These are phyloP conservation scores for Melanostoma mellinum DNA, from an alignment of 2,888 invertebrate species.

Conservation along the genomic window DNA sequence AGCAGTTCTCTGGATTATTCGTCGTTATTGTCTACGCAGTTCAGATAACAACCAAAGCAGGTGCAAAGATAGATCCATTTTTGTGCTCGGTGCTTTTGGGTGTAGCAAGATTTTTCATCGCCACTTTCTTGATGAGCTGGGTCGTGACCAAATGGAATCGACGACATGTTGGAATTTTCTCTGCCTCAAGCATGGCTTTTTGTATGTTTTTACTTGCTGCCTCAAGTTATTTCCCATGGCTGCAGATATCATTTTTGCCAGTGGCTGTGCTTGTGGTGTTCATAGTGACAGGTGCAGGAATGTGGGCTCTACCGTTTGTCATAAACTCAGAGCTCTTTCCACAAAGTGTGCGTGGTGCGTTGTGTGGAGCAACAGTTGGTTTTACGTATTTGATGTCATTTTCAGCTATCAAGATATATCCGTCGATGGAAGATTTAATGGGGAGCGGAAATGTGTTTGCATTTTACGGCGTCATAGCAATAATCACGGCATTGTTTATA, in stretches of 20 bases:
- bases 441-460: constrained; percentile 86
- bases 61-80: constrained; percentile 85
- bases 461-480: constrained; percentile 85
- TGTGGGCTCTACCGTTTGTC: constrained; percentile 87
- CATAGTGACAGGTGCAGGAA: constrained; percentile 83
- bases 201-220: constrained; percentile 85
- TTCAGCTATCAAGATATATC: constrained; percentile 86
- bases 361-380: constrained; percentile 86
- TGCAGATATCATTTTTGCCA: constrained; percentile 77
- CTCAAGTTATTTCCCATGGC: constrained; percentile 79
- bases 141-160: constrained; percentile 85
- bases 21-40: constrained; percentile 89
- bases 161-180: constrained; percentile 84
- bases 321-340: constrained; percentile 90
- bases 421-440: constrained; percentile 84
- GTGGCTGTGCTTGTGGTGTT: constrained; percentile 77
- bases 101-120: constrained; percentile 84
- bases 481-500: constrained; percentile 84
- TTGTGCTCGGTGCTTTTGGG: constrained; percentile 87
- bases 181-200: constrained; percentile 85
- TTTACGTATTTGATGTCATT: constrained; percentile 86
- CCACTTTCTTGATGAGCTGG: constrained; percentile 85
- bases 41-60: constrained; percentile 85
- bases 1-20: constrained; percentile 88
- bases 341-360: constrained; percentile 85